Percentiles rank a stretch among this genome's conserved stretches.
phyloP scores from a whole-genome alignment of 2,797 vertebrate genomes.

The Hephaestus fuliginosus region DNA sequence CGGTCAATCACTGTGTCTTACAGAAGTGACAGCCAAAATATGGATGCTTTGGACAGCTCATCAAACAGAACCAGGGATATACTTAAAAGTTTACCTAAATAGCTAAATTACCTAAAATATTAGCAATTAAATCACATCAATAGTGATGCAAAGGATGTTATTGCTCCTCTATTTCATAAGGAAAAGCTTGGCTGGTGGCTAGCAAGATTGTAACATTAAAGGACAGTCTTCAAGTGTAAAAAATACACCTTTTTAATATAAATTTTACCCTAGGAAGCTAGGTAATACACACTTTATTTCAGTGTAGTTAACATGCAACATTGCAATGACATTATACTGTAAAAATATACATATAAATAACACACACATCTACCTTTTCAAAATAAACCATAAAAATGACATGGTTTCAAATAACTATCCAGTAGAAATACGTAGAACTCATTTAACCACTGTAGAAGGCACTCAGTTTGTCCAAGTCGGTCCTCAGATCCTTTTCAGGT shows the following conservation, averaged over 20 bases:
- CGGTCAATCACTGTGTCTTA: slow-evolving; percentile 1
- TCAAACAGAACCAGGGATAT: not conserved
- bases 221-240: not conserved
- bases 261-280: not conserved
- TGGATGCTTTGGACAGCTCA: slow-evolving; percentile 3
- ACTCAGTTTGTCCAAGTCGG: not conserved
- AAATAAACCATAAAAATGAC: not conserved
- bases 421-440: not conserved
- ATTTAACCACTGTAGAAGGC: not conserved
- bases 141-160: not conserved
- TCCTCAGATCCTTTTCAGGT: not conserved
- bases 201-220: not conserved
- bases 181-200: not conserved
- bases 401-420: not conserved
- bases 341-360: not conserved
- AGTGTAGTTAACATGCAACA: not conserved
- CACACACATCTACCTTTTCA: not conserved
- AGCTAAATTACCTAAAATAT: not conserved
- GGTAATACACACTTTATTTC: not conserved
- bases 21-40: not conserved
- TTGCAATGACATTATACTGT: not conserved
- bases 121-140: not conserved
- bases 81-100: not conserved
- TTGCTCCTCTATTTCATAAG: not conserved
- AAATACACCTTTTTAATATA: not conserved